phyloP scores from a whole-genome alignment of 1,140 invertebrate genomes.

The Archivesica marissinica region DNA sequence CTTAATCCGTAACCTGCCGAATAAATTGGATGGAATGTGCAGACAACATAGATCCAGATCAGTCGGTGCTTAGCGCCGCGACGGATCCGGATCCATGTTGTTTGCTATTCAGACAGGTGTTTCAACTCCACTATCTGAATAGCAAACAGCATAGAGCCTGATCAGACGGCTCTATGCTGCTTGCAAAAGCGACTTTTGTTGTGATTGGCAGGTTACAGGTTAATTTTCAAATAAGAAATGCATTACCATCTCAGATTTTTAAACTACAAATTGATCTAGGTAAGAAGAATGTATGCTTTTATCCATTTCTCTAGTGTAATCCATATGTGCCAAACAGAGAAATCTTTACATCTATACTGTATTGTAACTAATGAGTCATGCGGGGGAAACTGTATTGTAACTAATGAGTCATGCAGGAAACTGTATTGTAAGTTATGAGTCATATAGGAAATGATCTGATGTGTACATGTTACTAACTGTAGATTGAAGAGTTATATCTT shows the following conservation, averaged over 20 bases:
- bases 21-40: too few species aligned
- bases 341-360: constrained; percentile 1
- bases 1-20: too few species aligned
- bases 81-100: too few species aligned
- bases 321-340: constrained; percentile 16
- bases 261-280: neutral
- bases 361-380: neutral
- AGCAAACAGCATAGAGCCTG: neutral
- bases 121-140: neutral
- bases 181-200: neutral
- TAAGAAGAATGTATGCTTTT: neutral
- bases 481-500: neutral
- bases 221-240: neutral
- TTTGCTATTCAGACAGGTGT: too few species aligned
- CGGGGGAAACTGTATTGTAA: neutral
- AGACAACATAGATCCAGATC: too few species aligned
- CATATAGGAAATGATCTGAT: too few species aligned
- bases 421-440: too few species aligned
- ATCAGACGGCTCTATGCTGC: neutral
- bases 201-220: neutral
- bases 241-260: neutral
- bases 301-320: constrained; percentile 9
- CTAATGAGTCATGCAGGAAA: neutral
- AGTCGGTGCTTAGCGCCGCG: too few species aligned
- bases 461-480: neutral